Evolutionary conservation across 1,140 invertebrate genomes (phyloP).

Genomic region (Drosophila lacertosa): DNA sequence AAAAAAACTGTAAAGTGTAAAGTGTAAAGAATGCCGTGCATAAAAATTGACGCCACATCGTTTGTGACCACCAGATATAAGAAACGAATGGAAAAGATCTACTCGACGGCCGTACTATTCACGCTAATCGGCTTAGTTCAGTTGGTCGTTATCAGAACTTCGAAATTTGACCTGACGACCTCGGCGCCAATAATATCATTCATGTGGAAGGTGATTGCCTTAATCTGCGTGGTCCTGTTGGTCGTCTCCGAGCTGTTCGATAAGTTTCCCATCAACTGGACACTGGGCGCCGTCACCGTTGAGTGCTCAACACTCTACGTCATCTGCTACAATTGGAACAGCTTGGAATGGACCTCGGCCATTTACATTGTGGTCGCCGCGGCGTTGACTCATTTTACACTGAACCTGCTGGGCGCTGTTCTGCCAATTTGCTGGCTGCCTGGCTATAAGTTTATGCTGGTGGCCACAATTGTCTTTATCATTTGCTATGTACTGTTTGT

Average conservation of each 20-base stretch:
- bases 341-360: too few species aligned
- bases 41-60: fast-evolving
- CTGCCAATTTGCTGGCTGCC: constrained; percentile 38
- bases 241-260: constrained; percentile 10
- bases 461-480: constrained; percentile 8
- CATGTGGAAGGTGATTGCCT: constrained; percentile 24
- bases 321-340: constrained; percentile 11
- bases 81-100: constrained; percentile 2
- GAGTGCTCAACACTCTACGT: constrained; percentile 18
- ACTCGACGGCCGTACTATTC: neutral
- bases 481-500: constrained; percentile 1
- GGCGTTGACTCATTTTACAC: neutral
- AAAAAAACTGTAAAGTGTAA: too few species aligned
- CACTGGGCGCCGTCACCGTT: constrained; percentile 19
- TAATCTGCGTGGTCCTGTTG: constrained; percentile 24
- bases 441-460: constrained; percentile 4
- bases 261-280: constrained; percentile 44
- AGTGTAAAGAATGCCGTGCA: neutral
- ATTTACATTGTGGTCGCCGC: neutral
- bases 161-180: neutral
- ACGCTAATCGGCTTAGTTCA: constrained; percentile 1
- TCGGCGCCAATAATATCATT: constrained; percentile 5
- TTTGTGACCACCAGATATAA: neutral
- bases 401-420: constrained; percentile 21
- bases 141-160: neutral